A percentile compares a stretch with the other conserved stretches of the same genome.
Conservation (phyloP, 1,140 invertebrate species). For the Brachionus sp. region DNA sequence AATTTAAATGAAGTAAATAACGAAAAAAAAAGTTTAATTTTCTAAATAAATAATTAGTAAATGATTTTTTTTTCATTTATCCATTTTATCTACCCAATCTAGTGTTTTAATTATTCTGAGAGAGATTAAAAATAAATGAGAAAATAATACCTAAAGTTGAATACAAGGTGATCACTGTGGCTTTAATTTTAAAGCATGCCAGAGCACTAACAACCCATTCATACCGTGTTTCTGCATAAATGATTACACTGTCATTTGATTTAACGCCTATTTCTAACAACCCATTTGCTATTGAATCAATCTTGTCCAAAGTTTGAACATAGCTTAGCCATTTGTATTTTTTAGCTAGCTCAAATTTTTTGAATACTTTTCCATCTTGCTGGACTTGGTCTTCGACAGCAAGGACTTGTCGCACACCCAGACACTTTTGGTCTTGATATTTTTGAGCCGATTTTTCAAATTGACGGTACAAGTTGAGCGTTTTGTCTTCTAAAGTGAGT, state of each 20-base stretch:
- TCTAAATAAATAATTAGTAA: not conserved
- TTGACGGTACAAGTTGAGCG: not conserved
- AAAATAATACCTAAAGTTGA: constrained; percentile 92
- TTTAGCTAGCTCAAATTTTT: constrained; percentile 70
- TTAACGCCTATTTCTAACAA: constrained; percentile 61
- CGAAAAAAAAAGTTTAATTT: not conserved
- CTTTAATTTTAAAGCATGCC: constrained; percentile 85
- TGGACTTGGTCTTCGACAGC: constrained; percentile 88
- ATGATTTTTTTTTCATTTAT: not conserved
- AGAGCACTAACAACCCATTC: constrained; percentile 95
- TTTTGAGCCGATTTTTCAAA: not conserved
- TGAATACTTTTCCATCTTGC: constrained; percentile 87
- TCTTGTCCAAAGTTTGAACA: constrained; percentile 71
- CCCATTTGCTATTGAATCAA: constrained; percentile 69
- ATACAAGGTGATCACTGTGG: constrained; percentile 90
- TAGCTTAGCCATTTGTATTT: constrained; percentile 87
- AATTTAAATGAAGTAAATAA: too few relatives aligned
- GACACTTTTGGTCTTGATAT: not conserved
- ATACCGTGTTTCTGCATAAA: constrained; percentile 91
- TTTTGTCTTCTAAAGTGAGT: not conserved
- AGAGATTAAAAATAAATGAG: constrained; percentile 50
- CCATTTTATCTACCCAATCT: not conserved
- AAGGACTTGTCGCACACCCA: constrained; percentile 69
- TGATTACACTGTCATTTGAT: constrained; percentile 73
- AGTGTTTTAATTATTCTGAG: not conserved